Conservation (phyloP, 2,113 vertebrate species). For the Psettodes erumei region DNA sequence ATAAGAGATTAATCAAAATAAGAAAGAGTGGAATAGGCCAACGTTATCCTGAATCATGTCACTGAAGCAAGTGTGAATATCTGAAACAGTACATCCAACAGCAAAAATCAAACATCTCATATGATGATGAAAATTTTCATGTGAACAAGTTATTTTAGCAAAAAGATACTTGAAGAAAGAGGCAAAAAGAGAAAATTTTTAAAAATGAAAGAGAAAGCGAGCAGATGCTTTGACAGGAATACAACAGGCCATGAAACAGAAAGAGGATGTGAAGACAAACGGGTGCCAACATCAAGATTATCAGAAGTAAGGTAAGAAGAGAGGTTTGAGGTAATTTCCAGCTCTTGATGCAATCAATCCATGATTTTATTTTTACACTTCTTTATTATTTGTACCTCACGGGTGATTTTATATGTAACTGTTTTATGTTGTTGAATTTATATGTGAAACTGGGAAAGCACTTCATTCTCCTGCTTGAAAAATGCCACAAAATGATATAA, state of each 20-base stretch:
- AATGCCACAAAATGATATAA: not conserved
- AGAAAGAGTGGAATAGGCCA: not conserved
- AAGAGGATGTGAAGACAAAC: conserved; percentile 8
- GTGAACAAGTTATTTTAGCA: not conserved
- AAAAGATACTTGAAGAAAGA: not conserved
- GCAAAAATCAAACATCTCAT: not conserved
- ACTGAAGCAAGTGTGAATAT: not conserved
- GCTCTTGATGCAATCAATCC: not conserved
- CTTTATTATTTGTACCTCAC: not conserved
- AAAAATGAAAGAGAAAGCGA: not conserved
- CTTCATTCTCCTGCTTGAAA: not conserved
- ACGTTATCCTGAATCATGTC: not conserved
- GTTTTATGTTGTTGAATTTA: not conserved
- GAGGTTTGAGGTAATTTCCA: not conserved
- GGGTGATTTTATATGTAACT: not conserved
- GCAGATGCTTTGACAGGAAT: not conserved
- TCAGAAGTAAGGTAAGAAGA: not conserved
- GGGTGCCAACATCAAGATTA: not conserved
- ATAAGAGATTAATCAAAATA: not conserved
- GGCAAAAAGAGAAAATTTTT: not conserved
- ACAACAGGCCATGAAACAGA: not conserved
- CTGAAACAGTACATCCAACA: not conserved
- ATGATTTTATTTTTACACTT: not conserved
- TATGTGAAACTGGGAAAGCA: too few relatives aligned
- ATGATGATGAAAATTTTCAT: not conserved